These are phyloP conservation scores for Phoxinus dragarum DNA, from an alignment of 2,797 vertebrate species.

Conservation along the genomic window DNA sequence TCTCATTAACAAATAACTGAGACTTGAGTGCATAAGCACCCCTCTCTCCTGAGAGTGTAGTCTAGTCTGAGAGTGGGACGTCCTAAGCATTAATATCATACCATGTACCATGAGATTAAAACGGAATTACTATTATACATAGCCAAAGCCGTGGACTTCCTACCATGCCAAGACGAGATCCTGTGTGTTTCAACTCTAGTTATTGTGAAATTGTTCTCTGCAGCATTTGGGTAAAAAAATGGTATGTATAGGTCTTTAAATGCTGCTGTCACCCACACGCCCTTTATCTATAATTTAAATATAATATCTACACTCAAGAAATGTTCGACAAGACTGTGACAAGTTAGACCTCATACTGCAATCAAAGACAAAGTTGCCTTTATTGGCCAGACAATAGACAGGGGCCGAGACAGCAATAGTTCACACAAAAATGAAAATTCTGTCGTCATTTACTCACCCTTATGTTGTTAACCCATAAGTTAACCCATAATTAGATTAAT, in stretches of 20 bases:
- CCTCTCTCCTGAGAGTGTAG: constrained; percentile 8
- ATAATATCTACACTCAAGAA: constrained; percentile 1
- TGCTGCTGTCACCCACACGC: constrained; percentile 24
- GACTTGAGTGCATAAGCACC: not conserved
- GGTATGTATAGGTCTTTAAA: constrained; percentile 35
- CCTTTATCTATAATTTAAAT: constrained; percentile 24
- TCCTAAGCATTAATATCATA: constrained; percentile 44
- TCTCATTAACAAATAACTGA: constrained; percentile 88
- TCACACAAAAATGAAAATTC: not conserved
- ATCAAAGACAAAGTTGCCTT: constrained; percentile 40
- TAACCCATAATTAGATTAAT: not conserved
- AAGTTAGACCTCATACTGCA: constrained; percentile 65
- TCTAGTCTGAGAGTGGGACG: not conserved
- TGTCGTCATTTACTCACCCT: not conserved
- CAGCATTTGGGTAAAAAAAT: constrained; percentile 28
- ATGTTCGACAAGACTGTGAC: constrained; percentile 27
- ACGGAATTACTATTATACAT: constrained; percentile 36
- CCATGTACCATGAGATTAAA: constrained; percentile 31
- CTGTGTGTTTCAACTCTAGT: constrained; percentile 48
- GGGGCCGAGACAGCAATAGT: not conserved
- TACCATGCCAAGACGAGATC: constrained; percentile 45
- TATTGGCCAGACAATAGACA: not conserved
- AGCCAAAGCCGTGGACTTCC: constrained; percentile 54
- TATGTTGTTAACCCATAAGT: not conserved
- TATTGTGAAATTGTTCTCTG: constrained; percentile 43